phyloP scores from a whole-genome alignment of 1,140 invertebrate species.

The Halesus radiatus region DNA sequence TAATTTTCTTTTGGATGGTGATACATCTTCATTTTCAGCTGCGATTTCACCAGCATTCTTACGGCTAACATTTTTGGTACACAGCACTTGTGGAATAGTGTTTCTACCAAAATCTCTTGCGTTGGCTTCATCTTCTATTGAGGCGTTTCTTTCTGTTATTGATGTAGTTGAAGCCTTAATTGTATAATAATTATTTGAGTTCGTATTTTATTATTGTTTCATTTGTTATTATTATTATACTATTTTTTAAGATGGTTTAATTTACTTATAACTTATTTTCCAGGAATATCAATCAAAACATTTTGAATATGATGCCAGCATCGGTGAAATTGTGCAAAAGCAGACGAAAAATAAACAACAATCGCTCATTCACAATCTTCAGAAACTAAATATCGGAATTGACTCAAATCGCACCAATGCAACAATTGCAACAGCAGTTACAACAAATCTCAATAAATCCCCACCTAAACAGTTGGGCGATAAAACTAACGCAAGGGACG shows the following conservation, averaged over 20 bases:
- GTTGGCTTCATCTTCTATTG: neutral
- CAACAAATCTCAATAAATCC: neutral
- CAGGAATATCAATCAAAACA: conserved; percentile 47
- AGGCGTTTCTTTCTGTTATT: neutral
- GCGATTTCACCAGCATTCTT: neutral
- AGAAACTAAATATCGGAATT: conserved; percentile 42
- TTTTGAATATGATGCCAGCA: conserved; percentile 48
- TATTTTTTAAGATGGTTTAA: no score
- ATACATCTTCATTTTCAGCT: conserved; percentile 7
- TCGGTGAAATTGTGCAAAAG: conserved; percentile 42
- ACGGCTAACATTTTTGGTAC: neutral
- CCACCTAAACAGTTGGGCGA: neutral
- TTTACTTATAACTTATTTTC: conserved; percentile 23
- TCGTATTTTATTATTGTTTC: no score
- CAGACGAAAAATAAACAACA: conserved; percentile 17
- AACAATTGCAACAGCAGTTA: neutral
- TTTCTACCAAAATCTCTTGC: neutral
- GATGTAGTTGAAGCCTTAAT: neutral
- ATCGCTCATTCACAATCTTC: conserved; percentile 30
- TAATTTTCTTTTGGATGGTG: conserved; percentile 45
- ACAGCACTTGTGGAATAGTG: neutral
- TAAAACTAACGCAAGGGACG: conserved; percentile 28
- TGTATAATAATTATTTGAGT: no score
- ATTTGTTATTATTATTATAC: no score
- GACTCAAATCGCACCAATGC: neutral